Conservation (phyloP, 30 jellyfish, hydroid and myxozoan genomes). For the Aurelia sp. region DNA sequence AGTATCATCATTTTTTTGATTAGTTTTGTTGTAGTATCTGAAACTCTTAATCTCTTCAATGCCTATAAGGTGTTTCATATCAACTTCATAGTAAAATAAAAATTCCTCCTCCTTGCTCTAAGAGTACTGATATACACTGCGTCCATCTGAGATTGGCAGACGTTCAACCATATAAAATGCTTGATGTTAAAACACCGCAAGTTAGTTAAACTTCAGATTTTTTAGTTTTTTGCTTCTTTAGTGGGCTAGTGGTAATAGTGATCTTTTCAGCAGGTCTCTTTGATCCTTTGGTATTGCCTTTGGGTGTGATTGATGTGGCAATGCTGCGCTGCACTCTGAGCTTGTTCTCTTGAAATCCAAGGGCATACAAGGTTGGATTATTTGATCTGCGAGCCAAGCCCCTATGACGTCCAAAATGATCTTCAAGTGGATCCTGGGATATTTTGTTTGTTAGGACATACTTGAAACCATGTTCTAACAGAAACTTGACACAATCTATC, state of each 20-base stretch:
- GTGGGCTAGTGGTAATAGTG: conserved; percentile 42
- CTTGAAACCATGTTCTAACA: conserved; percentile 23
- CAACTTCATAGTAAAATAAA: too few relatives aligned
- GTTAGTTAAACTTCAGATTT: conserved; percentile 22
- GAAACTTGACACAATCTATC: conserved; percentile 36
- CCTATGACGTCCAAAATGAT: conserved; percentile 29
- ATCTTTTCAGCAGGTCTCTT: conserved; percentile 56
- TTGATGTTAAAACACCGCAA: conserved; percentile 4
- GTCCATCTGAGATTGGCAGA: too few relatives aligned
- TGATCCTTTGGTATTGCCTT: conserved; percentile 37
- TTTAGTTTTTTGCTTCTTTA: conserved; percentile 32
- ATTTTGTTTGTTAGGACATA: conserved; percentile 50
- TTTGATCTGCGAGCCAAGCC: conserved; percentile 11
- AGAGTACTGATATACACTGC: too few relatives aligned
- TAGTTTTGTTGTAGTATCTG: too few relatives aligned
- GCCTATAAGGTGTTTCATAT: too few relatives aligned
- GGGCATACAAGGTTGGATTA: conserved; percentile 34
- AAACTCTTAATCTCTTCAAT: too few relatives aligned
- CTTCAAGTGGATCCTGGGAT: conserved; percentile 46
- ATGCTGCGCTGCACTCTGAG: conserved; percentile 32
- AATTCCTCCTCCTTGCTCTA: too few relatives aligned
- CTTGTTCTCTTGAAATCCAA: conserved; percentile 40
- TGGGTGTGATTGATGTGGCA: conserved; percentile 28
- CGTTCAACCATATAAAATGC: neutral
- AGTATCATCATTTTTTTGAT: too few relatives aligned